phyloP scores from a whole-genome alignment of 2,113 vertebrate species.

The Austrofundulus limnaeus region DNA sequence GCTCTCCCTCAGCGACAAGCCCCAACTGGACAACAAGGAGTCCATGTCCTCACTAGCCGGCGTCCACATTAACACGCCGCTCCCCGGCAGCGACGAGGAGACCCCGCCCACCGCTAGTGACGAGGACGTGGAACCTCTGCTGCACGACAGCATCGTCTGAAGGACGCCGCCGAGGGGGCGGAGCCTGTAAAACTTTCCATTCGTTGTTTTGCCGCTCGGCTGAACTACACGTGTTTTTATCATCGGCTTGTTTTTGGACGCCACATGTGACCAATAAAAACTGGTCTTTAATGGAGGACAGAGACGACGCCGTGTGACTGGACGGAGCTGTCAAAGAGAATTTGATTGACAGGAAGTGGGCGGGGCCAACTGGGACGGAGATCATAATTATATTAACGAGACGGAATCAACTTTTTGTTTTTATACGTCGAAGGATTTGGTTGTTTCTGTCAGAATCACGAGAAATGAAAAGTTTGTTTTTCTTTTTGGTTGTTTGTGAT shows the following conservation, averaged over 20 bases:
- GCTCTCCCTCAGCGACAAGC: slow-evolving; percentile 69
- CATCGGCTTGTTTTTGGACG: slow-evolving; percentile 12
- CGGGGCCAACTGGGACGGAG: background rate
- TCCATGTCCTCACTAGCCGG: slow-evolving; percentile 73
- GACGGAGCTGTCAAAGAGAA: background rate
- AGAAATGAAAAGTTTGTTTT: background rate
- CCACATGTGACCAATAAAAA: background rate
- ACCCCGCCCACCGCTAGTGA: slow-evolving; percentile 68
- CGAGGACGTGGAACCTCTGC: slow-evolving; percentile 90
- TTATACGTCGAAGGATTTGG: background rate
- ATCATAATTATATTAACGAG: background rate
- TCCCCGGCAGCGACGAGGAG: slow-evolving; percentile 86
- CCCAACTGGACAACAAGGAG: slow-evolving; percentile 79
- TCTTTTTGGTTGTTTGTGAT: background rate
- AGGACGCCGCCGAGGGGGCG: slow-evolving; percentile 1
- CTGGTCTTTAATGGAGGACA: background rate
- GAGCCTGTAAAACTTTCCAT: background rate
- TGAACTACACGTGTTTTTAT: slow-evolving; percentile 31
- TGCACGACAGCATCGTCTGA: slow-evolving; percentile 92
- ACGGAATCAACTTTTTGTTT: slow-evolving; percentile 5
- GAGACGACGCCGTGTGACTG: slow-evolving; percentile 3
- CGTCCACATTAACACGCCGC: slow-evolving; percentile 78
- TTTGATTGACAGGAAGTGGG: slow-evolving; percentile 2
- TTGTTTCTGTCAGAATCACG: background rate
- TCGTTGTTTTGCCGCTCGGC: slow-evolving; percentile 29